Evolutionary conservation across 2,888 invertebrate species (phyloP).

Genomic region (Linnaemya vulpina): DNA sequence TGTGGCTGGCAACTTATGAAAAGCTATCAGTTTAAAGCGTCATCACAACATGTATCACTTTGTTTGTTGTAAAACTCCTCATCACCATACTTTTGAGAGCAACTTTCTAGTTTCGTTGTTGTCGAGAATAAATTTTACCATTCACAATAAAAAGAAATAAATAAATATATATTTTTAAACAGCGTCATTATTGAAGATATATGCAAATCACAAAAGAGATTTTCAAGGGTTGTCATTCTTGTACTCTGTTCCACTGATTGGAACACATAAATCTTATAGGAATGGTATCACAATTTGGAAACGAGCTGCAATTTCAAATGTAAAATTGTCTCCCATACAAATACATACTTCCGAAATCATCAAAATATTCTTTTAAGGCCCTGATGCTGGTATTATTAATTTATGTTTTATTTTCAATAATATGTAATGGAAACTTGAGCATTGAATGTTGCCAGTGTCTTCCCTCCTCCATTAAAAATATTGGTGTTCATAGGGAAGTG

Average conservation of each 20-base stretch:
- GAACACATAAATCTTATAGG: neutral
- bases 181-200: constrained; percentile 1
- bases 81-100: neutral
- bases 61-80: neutral
- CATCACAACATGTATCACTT: neutral
- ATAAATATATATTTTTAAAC: neutral
- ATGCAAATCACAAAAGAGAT: constrained; percentile 53
- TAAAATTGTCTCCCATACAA: neutral
- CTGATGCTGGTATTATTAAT: neutral
- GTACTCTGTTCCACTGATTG: neutral
- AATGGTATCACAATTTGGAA: neutral
- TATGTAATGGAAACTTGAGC: neutral
- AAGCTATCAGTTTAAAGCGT: constrained; percentile 39
- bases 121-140: neutral
- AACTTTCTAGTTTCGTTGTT: neutral
- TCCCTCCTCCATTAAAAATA: neutral
- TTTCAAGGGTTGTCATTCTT: constrained; percentile 32
- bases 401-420: neutral
- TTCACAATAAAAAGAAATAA: neutral
- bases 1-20: constrained; percentile 50
- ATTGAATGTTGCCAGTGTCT: constrained; percentile 21
- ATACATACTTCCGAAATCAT: neutral
- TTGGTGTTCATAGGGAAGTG: neutral
- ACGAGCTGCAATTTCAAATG: neutral
- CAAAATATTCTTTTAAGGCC: constrained; percentile 1